phyloP scores from a whole-genome alignment of 2,113 vertebrate species.

The Poecile atricapillus region DNA sequence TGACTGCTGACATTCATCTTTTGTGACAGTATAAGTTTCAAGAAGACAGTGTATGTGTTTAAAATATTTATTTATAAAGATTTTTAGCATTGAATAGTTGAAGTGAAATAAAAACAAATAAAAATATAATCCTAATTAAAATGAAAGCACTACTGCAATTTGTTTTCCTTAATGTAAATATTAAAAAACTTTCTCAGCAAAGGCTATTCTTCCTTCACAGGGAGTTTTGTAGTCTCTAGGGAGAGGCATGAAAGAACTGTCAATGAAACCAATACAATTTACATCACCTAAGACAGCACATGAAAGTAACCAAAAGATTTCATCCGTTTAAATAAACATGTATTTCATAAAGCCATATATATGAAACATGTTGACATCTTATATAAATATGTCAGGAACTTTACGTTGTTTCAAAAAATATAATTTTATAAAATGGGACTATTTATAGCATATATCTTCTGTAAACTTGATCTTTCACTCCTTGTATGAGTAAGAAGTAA shows the following conservation, averaged over 20 bases:
- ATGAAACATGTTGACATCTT: background rate
- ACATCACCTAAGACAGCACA: background rate
- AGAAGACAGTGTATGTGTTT: background rate
- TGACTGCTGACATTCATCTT: background rate
- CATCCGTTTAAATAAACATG: background rate
- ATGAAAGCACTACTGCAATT: background rate
- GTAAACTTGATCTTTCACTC: background rate
- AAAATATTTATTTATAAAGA: background rate
- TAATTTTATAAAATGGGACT: background rate
- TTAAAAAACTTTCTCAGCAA: background rate
- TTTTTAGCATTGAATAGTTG: background rate
- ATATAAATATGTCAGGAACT: background rate
- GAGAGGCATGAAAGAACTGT: background rate
- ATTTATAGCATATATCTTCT: background rate
- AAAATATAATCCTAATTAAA: background rate
- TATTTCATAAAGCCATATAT: background rate
- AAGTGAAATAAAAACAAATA: background rate
- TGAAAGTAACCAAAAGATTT: background rate
- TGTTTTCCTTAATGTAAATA: background rate
- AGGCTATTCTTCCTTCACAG: background rate
- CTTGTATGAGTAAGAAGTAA: background rate
- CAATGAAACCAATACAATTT: background rate
- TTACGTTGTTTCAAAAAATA: background rate
- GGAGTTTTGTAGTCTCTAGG: background rate
- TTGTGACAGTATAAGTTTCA: background rate